Conservation (phyloP, 2,113 vertebrate species). For the Anhinga rufa region DNA sequence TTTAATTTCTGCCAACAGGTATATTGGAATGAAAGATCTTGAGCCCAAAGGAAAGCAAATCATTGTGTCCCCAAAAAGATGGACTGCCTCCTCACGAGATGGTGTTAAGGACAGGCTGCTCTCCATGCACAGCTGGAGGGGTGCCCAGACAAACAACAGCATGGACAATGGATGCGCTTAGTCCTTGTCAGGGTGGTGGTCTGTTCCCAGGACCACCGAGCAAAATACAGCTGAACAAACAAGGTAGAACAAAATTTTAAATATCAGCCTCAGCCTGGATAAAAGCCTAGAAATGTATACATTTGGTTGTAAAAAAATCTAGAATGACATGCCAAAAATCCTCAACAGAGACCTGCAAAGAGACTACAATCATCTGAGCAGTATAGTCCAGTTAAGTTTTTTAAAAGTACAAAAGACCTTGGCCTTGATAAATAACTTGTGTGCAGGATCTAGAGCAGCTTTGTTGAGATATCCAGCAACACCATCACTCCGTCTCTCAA, state of each 20-base stretch:
- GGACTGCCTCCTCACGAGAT: background rate
- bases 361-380: background rate
- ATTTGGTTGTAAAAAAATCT: background rate
- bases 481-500: background rate
- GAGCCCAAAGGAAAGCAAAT: background rate
- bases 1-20: background rate
- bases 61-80: background rate
- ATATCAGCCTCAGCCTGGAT: background rate
- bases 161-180: background rate
- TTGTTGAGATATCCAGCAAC: background rate
- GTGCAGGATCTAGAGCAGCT: background rate
- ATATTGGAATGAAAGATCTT: background rate
- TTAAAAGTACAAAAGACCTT: background rate
- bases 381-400: background rate
- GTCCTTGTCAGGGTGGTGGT: background rate
- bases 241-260: background rate
- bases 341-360: background rate
- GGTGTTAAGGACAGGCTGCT: background rate
- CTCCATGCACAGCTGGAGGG: background rate
- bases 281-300: background rate
- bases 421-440: background rate
- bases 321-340: background rate
- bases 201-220: background rate
- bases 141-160: background rate
- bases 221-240: background rate